Evolutionary conservation across 2,113 vertebrate genomes (phyloP), one percentile per base, ranked within the genome.

Genomic region (Laticauda laticaudata): DNA sequence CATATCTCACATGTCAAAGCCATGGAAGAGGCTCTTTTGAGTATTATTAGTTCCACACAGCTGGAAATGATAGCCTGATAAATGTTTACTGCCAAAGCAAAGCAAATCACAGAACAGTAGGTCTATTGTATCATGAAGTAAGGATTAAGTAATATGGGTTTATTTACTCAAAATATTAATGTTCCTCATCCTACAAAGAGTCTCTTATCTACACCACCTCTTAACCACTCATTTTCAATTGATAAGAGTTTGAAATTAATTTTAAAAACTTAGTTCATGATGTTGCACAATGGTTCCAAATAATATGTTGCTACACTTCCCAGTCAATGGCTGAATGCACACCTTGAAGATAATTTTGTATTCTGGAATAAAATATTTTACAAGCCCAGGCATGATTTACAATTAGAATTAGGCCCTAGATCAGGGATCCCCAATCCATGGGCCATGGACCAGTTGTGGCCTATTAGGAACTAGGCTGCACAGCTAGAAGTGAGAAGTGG

Each of bases 41-140:
- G 95, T 90, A 55, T 89, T 85, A 93, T 96, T 94, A 96, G 96
- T 96, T 97, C 93, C 96, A 96, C 94, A 4, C 0, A 95, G 93
- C 95, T 96, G 96, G 94, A 45, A 94, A 95, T 95, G 93, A 94
- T 5, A 86, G 94, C 9, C 93, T 93, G 93, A 91, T 95, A 91
- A 2, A 94, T 12, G 54, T 54, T 88, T 90, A 87, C 88, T 3
- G 0, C 51, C 39, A 92, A 56, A 94, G 91, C 34, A 92, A 54
- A 94, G 91, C 88, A 88, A 93, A 91, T 53, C 93, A 94, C 53
- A 91, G 69, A 93, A 94, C 0, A 93, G 94, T 1, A 8, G 90
- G 51, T n/a, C 94, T 93, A 5, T 85, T 94, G 91, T 54, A 92
- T 55, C 12, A 2, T 92, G 94, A 95, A 92, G 61, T 14, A 48